Conservation (phyloP, 2,113 vertebrate species). For the Nothoprocta perdicaria region DNA sequence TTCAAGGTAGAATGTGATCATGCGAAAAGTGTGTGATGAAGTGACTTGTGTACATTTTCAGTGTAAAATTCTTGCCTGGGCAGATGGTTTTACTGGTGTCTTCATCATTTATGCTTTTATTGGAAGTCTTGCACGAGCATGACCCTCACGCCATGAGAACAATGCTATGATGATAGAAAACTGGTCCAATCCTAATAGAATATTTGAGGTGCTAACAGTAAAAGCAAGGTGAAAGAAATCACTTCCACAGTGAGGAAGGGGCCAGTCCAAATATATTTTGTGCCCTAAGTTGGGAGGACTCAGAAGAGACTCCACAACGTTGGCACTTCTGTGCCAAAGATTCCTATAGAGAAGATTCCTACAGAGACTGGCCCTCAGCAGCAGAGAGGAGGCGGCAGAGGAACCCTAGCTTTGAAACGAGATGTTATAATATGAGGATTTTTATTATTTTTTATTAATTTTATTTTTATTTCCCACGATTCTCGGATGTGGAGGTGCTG, state of each 20-base stretch:
- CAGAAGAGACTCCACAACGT: neutral
- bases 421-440: neutral
- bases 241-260: neutral
- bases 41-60: neutral
- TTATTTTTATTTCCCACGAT: neutral
- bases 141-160: neutral
- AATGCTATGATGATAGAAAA: neutral
- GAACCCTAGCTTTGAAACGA: neutral
- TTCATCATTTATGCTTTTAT: neutral
- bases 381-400: neutral
- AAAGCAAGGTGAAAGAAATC: slow-evolving; percentile 17
- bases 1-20: neutral
- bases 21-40: neutral
- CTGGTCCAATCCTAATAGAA: slow-evolving; percentile 15
- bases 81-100: neutral
- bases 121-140: neutral
- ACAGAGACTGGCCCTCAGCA: neutral
- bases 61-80: neutral
- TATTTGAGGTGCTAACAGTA: neutral
- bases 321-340: neutral
- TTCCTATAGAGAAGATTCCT: neutral
- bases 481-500: neutral
- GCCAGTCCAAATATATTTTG: neutral
- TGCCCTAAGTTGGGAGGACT: neutral
- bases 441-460: no score